Evolutionary conservation across 2,888 invertebrate genomes (phyloP).

Genomic region (Odontothrips loti): DNA sequence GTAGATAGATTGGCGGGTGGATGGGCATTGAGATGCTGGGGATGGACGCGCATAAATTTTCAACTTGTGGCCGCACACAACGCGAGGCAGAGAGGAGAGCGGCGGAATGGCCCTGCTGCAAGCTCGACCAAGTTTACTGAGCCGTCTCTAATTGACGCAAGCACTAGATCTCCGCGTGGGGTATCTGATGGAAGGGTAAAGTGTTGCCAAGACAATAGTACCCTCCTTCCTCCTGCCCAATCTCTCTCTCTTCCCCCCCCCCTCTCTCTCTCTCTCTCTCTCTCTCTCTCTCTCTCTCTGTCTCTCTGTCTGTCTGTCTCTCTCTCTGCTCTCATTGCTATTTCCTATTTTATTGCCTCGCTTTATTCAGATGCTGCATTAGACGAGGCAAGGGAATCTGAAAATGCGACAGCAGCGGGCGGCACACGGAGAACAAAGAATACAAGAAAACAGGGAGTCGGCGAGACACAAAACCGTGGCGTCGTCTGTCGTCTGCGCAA

Average conservation of each 20-base stretch:
- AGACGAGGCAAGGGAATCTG: too few species aligned
- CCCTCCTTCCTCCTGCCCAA: background rate
- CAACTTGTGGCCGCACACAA: too few species aligned
- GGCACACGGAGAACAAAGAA: too few species aligned
- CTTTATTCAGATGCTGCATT: too few species aligned
- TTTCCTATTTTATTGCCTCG: too few species aligned
- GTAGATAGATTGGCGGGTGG: background rate
- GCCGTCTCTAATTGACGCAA: background rate
- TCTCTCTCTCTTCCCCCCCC: background rate
- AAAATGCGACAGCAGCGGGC: too few species aligned
- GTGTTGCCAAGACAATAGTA: background rate
- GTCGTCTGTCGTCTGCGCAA: too few species aligned
- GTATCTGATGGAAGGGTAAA: background rate
- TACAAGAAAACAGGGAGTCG: too few species aligned
- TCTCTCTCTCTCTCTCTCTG: background rate
- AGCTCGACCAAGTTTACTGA: background rate
- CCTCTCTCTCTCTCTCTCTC: background rate
- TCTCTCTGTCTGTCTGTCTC: background rate
- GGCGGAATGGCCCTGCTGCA: background rate
- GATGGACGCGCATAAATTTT: too few species aligned
- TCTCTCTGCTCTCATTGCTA: background rate
- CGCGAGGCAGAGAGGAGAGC: background rate
- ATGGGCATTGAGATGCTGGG: background rate
- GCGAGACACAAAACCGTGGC: too few species aligned
- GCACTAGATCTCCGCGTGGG: background rate